Base-by-base conservation (phyloP, 2,113 vertebrate species). In the Lamprotornis superbus region DNA sequence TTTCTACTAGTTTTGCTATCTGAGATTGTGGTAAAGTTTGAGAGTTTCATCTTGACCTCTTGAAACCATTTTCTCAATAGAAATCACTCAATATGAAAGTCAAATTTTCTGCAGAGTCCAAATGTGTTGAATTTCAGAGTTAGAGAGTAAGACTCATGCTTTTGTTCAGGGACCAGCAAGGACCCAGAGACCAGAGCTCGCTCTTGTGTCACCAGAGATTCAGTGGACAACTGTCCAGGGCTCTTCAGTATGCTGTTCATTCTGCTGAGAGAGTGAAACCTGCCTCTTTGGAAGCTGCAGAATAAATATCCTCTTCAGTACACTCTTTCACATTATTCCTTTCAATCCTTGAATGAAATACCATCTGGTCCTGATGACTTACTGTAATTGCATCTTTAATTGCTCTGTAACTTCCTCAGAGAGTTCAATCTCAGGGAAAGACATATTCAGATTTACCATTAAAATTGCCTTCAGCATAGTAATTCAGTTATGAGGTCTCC, bases 351-450 rank as follows among this genome's bases (percentile, higher is more conserved):
- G 94, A 96, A 97, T 95, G 93, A 95, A 95, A 95, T 96, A 65
- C 95, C 95, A 96, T 94, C 94, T 97, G 95, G 92, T 97, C 70
- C 59, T 95, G 93, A 96, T 96, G 94, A 93, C 93, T 95, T 97
- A 94, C 87, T 95, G 92, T 94, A 95, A 96, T 91, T 95, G 85
- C 83, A 5, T 95, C 87, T 91, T 87, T 96, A 96, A 96, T 97
- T 96, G 91, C 95, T 93, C 92, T 88, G 49, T 93, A 93, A 86
- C 94, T 96, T 97, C 95, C 95, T 97, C 94, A 74, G 87, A 87
- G 84, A 88, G 89, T 93, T 96, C 91, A 95, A 2, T 94, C 93
- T 93, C 39, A 59, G 44, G 83, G 87, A 94, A 92, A 94, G 65
- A 40, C 28, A 1, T 56, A 87, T 93, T 94, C 87, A 80, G 82